A percentile compares a stretch with the other conserved stretches of the same genome.
Evolutionary conservation across 2,797 vertebrate genomes (phyloP).

Genomic region (Thalassophryne amazonica): DNA sequence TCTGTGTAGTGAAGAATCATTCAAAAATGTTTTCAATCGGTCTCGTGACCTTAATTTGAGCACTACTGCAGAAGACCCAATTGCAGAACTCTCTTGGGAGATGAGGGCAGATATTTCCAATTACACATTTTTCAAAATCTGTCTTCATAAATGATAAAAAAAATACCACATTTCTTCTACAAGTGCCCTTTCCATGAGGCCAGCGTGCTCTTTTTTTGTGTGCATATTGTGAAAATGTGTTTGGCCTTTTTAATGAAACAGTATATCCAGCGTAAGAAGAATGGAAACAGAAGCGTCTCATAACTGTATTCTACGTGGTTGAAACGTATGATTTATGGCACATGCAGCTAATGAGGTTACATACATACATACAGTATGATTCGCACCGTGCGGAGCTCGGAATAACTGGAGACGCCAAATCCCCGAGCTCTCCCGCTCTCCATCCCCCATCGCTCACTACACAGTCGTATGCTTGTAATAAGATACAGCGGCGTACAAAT

Average conservation of each 20-base stretch:
- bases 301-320: conserved; percentile 13
- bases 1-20: no score
- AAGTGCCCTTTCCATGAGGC: no score
- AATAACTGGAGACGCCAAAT: conserved; percentile 26
- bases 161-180: no score
- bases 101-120: no score
- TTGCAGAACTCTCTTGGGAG: no score
- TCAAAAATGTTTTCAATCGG: no score
- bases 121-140: no score
- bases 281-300: background rate
- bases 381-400: conserved; percentile 13
- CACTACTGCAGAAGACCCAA: no score
- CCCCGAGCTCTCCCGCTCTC: conserved; percentile 21
- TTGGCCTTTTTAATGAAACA: background rate
- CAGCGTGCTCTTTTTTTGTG: no score
- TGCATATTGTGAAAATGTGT: no score
- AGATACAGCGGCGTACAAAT: conserved; percentile 33
- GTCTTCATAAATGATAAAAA: no score
- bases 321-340: conserved; percentile 49
- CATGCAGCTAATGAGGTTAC: conserved; percentile 52
- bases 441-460: background rate
- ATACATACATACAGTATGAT: conserved; percentile 21
- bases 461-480: conserved; percentile 1
- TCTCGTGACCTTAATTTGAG: no score
- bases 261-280: background rate